phyloP scores from a whole-genome alignment of 2,113 vertebrate genomes.

The Lynx canadensis region DNA sequence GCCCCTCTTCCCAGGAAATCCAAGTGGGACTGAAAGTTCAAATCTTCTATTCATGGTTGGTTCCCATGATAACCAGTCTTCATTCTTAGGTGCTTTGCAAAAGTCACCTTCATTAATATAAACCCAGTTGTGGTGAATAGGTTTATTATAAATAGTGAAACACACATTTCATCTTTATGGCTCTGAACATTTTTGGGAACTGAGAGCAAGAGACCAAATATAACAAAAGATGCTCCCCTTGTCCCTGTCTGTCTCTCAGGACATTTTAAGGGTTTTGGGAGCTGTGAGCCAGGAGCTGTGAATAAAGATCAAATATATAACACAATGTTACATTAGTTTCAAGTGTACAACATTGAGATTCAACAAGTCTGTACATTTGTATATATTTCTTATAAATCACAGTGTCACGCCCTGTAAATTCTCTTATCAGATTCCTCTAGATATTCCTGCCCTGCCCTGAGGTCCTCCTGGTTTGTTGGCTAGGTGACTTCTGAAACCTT shows the following conservation, averaged over 20 bases:
- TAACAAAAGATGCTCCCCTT: background rate
- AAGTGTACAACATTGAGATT: background rate
- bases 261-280: background rate
- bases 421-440: background rate
- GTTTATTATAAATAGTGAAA: background rate
- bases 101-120: background rate
- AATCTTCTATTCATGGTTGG: background rate
- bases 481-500: constrained; percentile 40
- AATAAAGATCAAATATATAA: background rate
- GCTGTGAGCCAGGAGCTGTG: background rate
- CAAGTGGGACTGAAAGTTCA: background rate
- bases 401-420: background rate
- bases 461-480: background rate
- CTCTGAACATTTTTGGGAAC: background rate
- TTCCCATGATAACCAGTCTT: background rate
- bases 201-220: background rate
- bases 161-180: background rate
- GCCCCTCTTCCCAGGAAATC: background rate
- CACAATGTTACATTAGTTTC: background rate
- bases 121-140: background rate
- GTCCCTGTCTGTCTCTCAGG: background rate
- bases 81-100: background rate
- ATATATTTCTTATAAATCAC: background rate
- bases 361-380: background rate
- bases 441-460: background rate